Evolutionary conservation across 2,888 invertebrate genomes (phyloP), one percentile per base, ranked within the genome.

Genomic region (Microchrysa polita): DNA sequence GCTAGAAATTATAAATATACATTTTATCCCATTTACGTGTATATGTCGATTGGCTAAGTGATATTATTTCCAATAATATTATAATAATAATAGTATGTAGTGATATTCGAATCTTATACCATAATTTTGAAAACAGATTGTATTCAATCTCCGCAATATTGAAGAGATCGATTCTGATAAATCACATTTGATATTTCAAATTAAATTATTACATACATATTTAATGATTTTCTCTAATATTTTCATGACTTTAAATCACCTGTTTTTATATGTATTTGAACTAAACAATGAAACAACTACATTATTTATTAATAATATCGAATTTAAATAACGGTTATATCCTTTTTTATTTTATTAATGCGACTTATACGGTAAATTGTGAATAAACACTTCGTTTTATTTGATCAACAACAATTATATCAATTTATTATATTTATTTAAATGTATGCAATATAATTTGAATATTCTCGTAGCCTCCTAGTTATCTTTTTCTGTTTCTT

Each of bases 381-480:
- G 60, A 27, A 60, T 60, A 27, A 60, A 60, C 60, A 18, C 23
- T 34, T 40, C 42, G 34, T 61, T 18, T 40, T 40, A 10, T 40
- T 14, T 42, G 14, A 59, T 18, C 61, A 61, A 48, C 65, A 65
- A 65, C 65, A 48, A 65, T 18, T 22, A 22, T 65, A 48, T 65
- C 18, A 34, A 61, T 55, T 55, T 55, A 16, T 20, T 20, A 18
- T 55, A 16, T 18, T 55, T 20, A 20, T 20, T n/a, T 55, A 16
- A 18, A 55, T 55, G n/a, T n/a, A n/a, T n/a, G n/a, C n/a, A n/a
- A n/a, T n/a, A 7, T 55, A 14, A 10, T 52, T 52, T 16, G 52
- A 16, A 16, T 52, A 52, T 14, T 52, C 12, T 52, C 52, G 12
- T 52, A 16, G 5, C 14, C 22, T 55, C 22, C 27, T 34, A 34